phyloP scores from a whole-genome alignment of 2,113 vertebrate species.

The Conger conger region DNA sequence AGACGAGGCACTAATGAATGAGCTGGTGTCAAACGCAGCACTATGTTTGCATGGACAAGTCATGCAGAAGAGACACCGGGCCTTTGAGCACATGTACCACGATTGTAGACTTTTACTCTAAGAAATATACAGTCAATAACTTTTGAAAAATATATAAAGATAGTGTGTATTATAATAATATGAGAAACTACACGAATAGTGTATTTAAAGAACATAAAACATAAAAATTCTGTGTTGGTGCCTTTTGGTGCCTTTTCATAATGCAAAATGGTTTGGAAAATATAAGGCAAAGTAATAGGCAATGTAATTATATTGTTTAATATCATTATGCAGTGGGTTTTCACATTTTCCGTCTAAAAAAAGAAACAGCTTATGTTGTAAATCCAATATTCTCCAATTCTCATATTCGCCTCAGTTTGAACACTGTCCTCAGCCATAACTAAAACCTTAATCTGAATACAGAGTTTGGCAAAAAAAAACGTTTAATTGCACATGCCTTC shows the following conservation, averaged over 20 bases:
- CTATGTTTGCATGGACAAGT: slow-evolving; percentile 38
- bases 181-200: neutral
- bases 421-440: neutral
- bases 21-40: slow-evolving; percentile 22
- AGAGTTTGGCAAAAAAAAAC: neutral
- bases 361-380: neutral
- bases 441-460: neutral
- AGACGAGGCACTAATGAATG: slow-evolving; percentile 18
- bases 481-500: neutral
- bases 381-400: neutral
- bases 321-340: neutral
- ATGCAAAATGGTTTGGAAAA: neutral
- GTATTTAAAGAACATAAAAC: neutral
- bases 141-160: neutral
- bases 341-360: neutral
- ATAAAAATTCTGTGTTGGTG: neutral
- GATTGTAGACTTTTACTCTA: neutral
- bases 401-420: neutral
- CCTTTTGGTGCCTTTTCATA: neutral
- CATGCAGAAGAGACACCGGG: slow-evolving; percentile 34
- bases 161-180: neutral
- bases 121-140: too few relatives aligned
- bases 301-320: neutral
- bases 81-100: neutral
- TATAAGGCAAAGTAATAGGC: neutral